A percentile compares a stretch with the other conserved stretches of the same genome.
Evolutionary conservation across 2,113 vertebrate species (phyloP).

Genomic region (Bos javanicus): DNA sequence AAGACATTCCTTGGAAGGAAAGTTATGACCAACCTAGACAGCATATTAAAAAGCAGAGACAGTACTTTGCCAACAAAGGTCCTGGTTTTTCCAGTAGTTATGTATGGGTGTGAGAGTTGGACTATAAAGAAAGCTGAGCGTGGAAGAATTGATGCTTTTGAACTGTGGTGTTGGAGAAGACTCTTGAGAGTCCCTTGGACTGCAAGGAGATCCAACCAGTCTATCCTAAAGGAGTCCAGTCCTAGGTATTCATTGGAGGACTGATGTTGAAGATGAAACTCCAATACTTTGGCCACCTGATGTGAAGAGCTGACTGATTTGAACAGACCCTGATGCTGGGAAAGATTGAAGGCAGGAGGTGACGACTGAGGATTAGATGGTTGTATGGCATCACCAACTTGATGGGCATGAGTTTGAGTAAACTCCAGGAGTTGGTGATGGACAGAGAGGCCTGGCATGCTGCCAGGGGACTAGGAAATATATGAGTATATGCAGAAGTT

Average conservation of each 20-base stretch:
- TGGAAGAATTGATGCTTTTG: not conserved
- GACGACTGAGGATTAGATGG: not conserved
- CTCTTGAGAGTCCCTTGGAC: not conserved
- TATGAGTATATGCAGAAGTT: not conserved
- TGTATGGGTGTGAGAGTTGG: not conserved
- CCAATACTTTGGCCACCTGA: not conserved
- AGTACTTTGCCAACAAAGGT: not conserved
- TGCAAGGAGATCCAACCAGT: not conserved
- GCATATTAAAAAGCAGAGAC: not conserved
- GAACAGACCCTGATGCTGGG: not conserved
- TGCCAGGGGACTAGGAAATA: not conserved
- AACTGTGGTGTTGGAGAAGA: not conserved
- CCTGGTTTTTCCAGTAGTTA: not conserved
- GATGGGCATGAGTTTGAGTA: accelerated
- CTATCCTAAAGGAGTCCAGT: not conserved
- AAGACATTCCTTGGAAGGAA: not conserved
- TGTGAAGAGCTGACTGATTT: not conserved
- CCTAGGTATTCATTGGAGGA: not conserved
- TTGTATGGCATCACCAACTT: not conserved
- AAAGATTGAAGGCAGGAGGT: not conserved
- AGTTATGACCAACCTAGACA: not conserved
- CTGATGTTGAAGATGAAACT: not conserved
- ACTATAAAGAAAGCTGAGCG: not conserved
- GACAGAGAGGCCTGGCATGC: accelerated
- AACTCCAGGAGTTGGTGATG: not conserved